Base-by-base conservation (phyloP, 2,113 vertebrate species). In the Oreotrochilus melanogaster region DNA sequence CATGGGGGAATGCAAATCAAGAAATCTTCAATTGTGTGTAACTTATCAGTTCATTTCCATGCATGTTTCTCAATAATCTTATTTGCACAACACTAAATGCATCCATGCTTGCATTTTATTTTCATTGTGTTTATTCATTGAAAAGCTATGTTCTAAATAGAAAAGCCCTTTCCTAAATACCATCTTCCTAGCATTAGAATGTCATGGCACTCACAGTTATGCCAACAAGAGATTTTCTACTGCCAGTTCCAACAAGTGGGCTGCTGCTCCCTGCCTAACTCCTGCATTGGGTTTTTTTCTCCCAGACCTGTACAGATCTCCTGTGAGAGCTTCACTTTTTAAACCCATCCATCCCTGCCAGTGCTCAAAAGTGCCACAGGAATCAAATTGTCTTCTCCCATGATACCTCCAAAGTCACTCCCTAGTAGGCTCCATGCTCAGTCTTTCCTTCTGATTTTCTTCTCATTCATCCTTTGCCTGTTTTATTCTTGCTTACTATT, bases 11-110 rank as follows among this genome's bases (percentile, higher is more conserved):
- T 75, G 42, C 50, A 85, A 86, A 86, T 74, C 71, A 88, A 45
- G 64, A 91, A 56, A 60, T 87, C 82, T 88, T 78, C 86, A 80
- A 86, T 93, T 86, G 16, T 60, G 35, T 92, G 18, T 70, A 78
- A 86, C 62, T 91, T 83, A 86, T 43, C 43, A 16, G 62, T 78
- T 91, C 31, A 78, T 92, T 93, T 93, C 56, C 67, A n/a, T 18
- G 58, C 0, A 0, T 75, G 18, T 69, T 83, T 57, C 23, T 22
- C 35, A 13, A 13, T 48, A 67, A 50, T 78, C 66, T 86, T 37
- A 53, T 85, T 91, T 91, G 64, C 71, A 67, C 71, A 50, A 54
- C 50, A 75, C 35, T 72, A 87, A 71, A 54, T 53, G 48, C 30
- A 35, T 50, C 27, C 30, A 35, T 50, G 28, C 51, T 21, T 56